A percentile compares a stretch with the other conserved stretches of the same genome.
phyloP scores from a whole-genome alignment of 2,888 invertebrate genomes.

The Dicranocentrus wangi region DNA sequence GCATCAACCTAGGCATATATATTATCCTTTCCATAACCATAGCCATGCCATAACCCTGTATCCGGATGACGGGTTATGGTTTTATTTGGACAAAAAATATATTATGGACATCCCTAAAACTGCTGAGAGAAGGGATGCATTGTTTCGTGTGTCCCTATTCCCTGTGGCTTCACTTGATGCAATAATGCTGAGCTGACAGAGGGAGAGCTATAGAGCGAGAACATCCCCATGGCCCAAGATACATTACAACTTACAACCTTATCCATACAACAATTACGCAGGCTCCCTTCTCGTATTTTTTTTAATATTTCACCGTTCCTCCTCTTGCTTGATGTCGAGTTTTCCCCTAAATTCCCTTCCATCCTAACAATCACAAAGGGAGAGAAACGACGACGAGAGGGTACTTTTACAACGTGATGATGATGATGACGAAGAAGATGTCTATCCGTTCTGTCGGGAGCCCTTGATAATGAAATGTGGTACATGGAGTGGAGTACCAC shows the following conservation, averaged over 20 bases:
- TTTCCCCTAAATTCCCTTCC: neutral
- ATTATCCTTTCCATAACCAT: neutral
- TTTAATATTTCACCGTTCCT: neutral
- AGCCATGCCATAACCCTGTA: neutral
- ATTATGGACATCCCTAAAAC: neutral
- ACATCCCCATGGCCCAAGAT: no score
- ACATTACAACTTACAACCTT: no score
- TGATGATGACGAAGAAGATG: neutral
- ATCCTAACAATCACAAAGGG: slow-evolving; percentile 17
- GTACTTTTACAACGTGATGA: slow-evolving; percentile 1
- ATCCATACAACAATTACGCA: no score
- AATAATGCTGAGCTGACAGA: neutral
- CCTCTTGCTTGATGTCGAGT: neutral
- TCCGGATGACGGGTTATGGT: neutral
- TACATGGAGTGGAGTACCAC: neutral
- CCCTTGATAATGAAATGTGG: slow-evolving; percentile 57
- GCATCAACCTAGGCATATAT: neutral
- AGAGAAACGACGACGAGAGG: slow-evolving; percentile 20
- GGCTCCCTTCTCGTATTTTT: neutral
- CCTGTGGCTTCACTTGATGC: no score
- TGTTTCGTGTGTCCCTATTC: no score
- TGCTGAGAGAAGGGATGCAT: neutral
- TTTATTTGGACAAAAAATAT: neutral
- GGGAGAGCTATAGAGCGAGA: neutral
- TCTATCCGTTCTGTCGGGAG: slow-evolving; percentile 20